A percentile compares a stretch with the other conserved stretches of the same genome.
Evolutionary conservation across 2,888 invertebrate genomes (phyloP).

Genomic region (Volucella inflata): DNA sequence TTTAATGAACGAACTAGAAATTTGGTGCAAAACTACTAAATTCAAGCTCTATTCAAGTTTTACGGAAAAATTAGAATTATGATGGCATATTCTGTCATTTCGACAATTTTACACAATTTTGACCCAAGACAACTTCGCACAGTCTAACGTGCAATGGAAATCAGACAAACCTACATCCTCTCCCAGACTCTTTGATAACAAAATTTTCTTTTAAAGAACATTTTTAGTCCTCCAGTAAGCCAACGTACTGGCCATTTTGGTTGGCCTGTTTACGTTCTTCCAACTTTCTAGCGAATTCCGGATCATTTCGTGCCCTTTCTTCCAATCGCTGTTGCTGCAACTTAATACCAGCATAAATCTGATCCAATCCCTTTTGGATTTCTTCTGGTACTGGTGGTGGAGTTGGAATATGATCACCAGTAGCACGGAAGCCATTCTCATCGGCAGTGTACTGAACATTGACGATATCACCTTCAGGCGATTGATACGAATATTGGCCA

Average conservation of each 20-base stretch:
- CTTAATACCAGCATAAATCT: conserved; percentile 93
- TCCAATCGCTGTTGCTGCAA: conserved; percentile 85
- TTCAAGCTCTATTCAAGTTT: too few relatives aligned
- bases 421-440: conserved; percentile 91
- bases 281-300: conserved; percentile 82
- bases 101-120: background rate
- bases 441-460: conserved; percentile 92
- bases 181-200: background rate
- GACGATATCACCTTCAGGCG: conserved; percentile 90
- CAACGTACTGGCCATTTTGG: conserved; percentile 87
- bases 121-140: background rate
- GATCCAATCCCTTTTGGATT: conserved; percentile 93
- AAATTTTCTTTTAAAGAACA: conserved; percentile 12
- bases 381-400: conserved; percentile 92
- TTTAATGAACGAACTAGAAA: too few relatives aligned
- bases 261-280: conserved; percentile 84
- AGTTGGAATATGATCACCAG: conserved; percentile 92
- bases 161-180: background rate
- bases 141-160: background rate
- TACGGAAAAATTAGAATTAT: too few relatives aligned
- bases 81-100: too few relatives aligned
- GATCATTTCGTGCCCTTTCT: conserved; percentile 82
- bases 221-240: conserved; percentile 80
- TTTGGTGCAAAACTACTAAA: too few relatives aligned
- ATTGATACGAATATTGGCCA: conserved; percentile 91